Evolutionary conservation across 2,888 invertebrate genomes (phyloP).

Genomic region (Phragmatobia fuliginosa): DNA sequence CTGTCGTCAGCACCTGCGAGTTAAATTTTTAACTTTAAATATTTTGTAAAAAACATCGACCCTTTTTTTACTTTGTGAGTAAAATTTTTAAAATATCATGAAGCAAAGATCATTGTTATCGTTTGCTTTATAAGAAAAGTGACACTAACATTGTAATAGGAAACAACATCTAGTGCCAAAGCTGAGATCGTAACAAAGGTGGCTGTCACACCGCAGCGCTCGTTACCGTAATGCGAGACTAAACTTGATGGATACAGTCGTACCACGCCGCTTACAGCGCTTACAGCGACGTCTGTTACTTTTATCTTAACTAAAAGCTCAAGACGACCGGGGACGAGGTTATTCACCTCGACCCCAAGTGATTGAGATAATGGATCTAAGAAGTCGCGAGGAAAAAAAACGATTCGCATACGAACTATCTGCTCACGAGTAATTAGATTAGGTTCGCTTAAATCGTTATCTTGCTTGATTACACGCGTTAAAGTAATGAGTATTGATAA

Average conservation of each 20-base stretch:
- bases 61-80: not conserved
- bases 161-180: conserved; percentile 44
- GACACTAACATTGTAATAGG: conserved; percentile 43
- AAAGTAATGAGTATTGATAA: not conserved
- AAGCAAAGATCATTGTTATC: not conserved
- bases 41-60: not conserved
- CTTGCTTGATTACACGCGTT: not conserved
- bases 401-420: conserved; percentile 33
- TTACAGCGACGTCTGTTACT: conserved; percentile 56
- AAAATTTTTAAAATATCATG: not conserved
- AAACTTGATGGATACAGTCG: conserved; percentile 68
- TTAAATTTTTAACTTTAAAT: not conserved
- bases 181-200: conserved; percentile 38
- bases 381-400: conserved; percentile 25
- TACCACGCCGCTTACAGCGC: conserved; percentile 53
- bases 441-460: not conserved
- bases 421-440: conserved; percentile 19
- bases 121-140: conserved; percentile 28
- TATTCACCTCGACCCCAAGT: conserved; percentile 38
- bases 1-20: not conserved
- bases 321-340: conserved; percentile 42
- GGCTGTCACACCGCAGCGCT: conserved; percentile 50
- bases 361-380: conserved; percentile 42
- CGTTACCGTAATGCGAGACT: conserved; percentile 69
- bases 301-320: conserved; percentile 60